Evolutionary conservation across 2,113 vertebrate genomes (phyloP).

Genomic region (Takifugu bimaculatus): DNA sequence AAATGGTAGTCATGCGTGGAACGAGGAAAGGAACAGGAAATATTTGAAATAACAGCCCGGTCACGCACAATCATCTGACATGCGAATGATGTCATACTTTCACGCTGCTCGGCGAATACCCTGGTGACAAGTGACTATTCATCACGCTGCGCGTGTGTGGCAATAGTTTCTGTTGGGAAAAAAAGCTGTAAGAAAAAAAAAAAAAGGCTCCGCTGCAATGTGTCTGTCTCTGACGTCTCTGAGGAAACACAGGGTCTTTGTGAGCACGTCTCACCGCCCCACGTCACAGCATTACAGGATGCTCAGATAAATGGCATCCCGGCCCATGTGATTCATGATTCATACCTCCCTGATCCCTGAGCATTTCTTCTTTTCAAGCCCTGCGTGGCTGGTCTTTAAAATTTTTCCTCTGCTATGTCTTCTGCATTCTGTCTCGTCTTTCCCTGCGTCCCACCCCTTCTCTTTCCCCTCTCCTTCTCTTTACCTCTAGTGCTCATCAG

Average conservation of each 20-base stretch:
- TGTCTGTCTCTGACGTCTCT: neutral
- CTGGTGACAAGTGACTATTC: slow-evolving; percentile 3
- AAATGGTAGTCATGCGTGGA: slow-evolving; percentile 6
- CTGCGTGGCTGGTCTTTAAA: neutral
- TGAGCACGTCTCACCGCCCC: neutral
- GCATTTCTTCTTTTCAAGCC: neutral
- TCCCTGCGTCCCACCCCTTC: slow-evolving; percentile 4
- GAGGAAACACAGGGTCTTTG: neutral
- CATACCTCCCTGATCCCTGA: slow-evolving; percentile 23
- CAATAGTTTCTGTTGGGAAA: too few species aligned
- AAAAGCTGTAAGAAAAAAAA: neutral
- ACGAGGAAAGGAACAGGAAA: slow-evolving; percentile 15
- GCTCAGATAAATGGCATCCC: neutral
- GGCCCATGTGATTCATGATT: slow-evolving; percentile 6
- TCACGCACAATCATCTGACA: slow-evolving; percentile 11
- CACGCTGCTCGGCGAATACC: neutral
- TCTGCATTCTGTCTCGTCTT: neutral
- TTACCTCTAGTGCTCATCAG: slow-evolving; percentile 58
- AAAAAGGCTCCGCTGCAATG: neutral
- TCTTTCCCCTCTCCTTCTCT: slow-evolving; percentile 2
- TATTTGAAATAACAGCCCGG: slow-evolving; percentile 6
- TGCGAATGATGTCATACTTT: slow-evolving; percentile 8
- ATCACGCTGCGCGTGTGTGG: too few species aligned
- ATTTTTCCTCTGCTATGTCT: slow-evolving; percentile 4
- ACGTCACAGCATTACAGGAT: neutral